Base-by-base conservation (phyloP, 2,888 invertebrate genomes). In the Lepetodrilus schrolli region DNA sequence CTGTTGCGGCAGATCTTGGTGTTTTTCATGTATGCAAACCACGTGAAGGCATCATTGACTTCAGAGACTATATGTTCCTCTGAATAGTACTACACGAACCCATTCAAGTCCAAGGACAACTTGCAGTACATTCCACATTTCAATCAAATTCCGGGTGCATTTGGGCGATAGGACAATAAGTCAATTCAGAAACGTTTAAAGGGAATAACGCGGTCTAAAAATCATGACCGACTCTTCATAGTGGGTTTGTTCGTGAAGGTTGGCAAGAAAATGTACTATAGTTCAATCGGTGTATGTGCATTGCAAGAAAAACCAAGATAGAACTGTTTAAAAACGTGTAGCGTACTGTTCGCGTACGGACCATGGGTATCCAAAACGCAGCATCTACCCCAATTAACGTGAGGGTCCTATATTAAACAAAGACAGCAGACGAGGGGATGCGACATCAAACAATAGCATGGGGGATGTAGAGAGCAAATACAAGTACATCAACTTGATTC, bases 391-490 rank as follows among this genome's bases (percentile, higher is more conserved):
- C 30, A 58, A 58, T 58, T 58, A 58, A 58, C 58, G 13, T 23
- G n/a, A 30, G 1, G 58, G 26, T 30, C 34, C 30, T 34, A 58
- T 17, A 58, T 58, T 30, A 58, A 58, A 58, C 58, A 58, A 17
- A 2, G 10, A 34, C 26, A 30, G 26, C n/a, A n/a, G n/a, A 23
- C 30, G 7, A 17, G 17, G 30, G 30, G 23, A 10, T 58, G 17
- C 30, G 30, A 26, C 30, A 58, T 58, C 58, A 58, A 58, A 58
- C 58, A 58, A 58, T 30, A 48, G 20, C 4, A 4, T 1, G 48
- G 17, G 8, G 48, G 48, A 48, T 48, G n/a, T n/a, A n/a, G n/a
- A n/a, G n/a, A n/a, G 58, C 30, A 58, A 58, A 58, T 30, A 58
- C 17, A n/a, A n/a, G n/a, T n/a, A n/a, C n/a, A n/a, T n/a, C n/a